A percentile compares a stretch with the other conserved stretches of the same genome.
These are phyloP conservation scores for Alouatta palliata DNA, from an alignment of 2,113 vertebrate species.

Conservation along the genomic window DNA sequence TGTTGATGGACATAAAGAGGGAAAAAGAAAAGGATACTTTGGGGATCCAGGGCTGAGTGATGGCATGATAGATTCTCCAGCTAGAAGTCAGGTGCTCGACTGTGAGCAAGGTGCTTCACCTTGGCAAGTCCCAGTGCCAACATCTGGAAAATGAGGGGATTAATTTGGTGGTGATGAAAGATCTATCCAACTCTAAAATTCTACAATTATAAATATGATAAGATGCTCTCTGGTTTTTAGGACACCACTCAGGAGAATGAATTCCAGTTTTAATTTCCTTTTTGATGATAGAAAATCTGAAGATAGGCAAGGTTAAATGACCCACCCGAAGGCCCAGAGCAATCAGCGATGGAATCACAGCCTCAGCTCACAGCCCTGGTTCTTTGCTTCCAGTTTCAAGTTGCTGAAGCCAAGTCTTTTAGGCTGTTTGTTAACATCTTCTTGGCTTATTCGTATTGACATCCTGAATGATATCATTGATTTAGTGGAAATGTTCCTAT, in stretches of 20 bases:
- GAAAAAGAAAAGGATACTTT: not conserved
- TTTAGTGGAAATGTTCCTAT: not conserved
- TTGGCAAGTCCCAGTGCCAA: not conserved
- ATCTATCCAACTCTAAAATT: slow-evolving; percentile 58
- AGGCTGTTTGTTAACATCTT: slow-evolving; percentile 33
- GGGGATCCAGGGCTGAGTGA: not conserved
- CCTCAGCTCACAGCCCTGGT: not conserved
- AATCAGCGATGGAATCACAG: slow-evolving; percentile 58
- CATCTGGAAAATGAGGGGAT: slow-evolving; percentile 35
- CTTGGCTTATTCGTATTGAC: slow-evolving; percentile 42
- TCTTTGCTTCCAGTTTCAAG: slow-evolving; percentile 7
- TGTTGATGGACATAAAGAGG: not conserved
- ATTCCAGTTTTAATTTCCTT: slow-evolving; percentile 77
- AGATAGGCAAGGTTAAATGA: slow-evolving; percentile 73
- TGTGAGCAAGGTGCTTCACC: slow-evolving; percentile 15
- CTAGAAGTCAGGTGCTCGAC: slow-evolving; percentile 19
- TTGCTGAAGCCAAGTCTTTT: slow-evolving; percentile 6
- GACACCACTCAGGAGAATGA: slow-evolving; percentile 60
- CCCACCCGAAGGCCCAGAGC: slow-evolving; percentile 40
- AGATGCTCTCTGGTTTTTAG: slow-evolving; percentile 67
- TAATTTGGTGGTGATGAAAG: slow-evolving; percentile 62
- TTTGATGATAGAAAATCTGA: slow-evolving; percentile 73
- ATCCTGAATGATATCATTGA: not conserved
- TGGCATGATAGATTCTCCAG: not conserved
- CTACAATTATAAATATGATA: slow-evolving; percentile 69